Evolutionary conservation across 2,797 vertebrate species (phyloP).

Genomic region (Sebastes oblongus): DNA sequence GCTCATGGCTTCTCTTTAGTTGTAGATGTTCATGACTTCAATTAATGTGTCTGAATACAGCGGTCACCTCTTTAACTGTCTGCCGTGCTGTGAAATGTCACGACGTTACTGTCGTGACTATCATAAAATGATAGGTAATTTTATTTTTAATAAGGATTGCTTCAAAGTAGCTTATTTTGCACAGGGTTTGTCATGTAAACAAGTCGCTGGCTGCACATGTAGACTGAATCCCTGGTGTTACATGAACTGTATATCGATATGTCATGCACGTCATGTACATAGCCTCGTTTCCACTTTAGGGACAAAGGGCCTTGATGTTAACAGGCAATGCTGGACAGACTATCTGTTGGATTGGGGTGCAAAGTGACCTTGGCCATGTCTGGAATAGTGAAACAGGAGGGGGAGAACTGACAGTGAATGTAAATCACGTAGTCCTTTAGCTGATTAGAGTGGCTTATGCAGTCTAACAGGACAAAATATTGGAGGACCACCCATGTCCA

Average conservation of each 20-base stretch:
- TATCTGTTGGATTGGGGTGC: conserved; percentile 41
- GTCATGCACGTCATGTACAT: not conserved
- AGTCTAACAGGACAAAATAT: conserved; percentile 55
- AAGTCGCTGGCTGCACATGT: not conserved
- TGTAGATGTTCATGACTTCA: not conserved
- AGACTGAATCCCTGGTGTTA: not conserved
- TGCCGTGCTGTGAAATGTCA: not conserved
- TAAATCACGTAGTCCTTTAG: conserved; percentile 70
- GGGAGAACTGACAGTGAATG: conserved; percentile 60
- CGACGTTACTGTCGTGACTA: not conserved
- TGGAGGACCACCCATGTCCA: conserved; percentile 21
- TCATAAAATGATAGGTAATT: not conserved
- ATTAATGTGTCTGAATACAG: not conserved
- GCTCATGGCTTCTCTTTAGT: not conserved
- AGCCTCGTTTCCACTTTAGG: not conserved
- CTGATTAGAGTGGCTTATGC: conserved; percentile 72
- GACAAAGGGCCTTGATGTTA: conserved; percentile 13
- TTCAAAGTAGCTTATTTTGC: not conserved
- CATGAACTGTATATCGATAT: not conserved
- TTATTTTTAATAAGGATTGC: not conserved
- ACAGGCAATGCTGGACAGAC: conserved; percentile 35
- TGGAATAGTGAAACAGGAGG: conserved; percentile 38
- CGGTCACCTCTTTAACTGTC: not conserved
- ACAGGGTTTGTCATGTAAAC: not conserved
- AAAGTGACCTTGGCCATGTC: conserved; percentile 70